Base-by-base conservation (phyloP, 92 coral and sea anemone genomes). In the Palythoa caribaeorum region DNA sequence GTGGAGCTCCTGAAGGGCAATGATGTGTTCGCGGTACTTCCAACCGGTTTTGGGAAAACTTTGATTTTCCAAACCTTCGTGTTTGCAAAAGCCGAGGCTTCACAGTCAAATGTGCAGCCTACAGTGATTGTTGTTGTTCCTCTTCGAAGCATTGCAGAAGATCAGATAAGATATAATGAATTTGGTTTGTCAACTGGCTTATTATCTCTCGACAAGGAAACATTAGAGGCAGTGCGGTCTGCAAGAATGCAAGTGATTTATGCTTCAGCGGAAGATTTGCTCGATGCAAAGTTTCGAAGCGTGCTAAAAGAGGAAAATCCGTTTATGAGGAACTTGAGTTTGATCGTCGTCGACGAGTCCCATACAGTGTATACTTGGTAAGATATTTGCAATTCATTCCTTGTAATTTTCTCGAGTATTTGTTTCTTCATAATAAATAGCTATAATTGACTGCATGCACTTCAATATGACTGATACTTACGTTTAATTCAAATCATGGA, bases 101-200 rank as follows among this genome's bases (percentile, higher is more conserved):
- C 36, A 9, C 69, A 5, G 20, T n/a, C 28, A 62, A 62, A 17
- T 62, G 21, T 74, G 28, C 79, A 74, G 47, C 60, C 51, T 47
- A 15, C 52, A 38, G 79, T 74, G 78, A 73, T 73, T 50, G 79
- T 74, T 44, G 79, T 74, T 48, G 79, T 47, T 60, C 37, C 79
- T 5, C 79, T 74, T 74, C 59, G 59, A 74, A 74, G 60, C 47
- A 74, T 74, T 36, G 59, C 37, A 74, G 9, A 74, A 74, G 79
- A 74, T 74, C 57, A 74, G 74, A 28, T 36, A 70, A 35, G 47
- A 35, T 70, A 16, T 7, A 6, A 62, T 62, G 35, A 62, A 17
- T 62, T 62, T 62, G 69, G 36, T 62, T 62, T 62, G 28, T n/a
- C 69, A n/a, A 62, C 69, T 62, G 69, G 69, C 9, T 62, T 62